Evolutionary conservation across 1,140 invertebrate genomes (phyloP).

Genomic region (Calliphora vicina): DNA sequence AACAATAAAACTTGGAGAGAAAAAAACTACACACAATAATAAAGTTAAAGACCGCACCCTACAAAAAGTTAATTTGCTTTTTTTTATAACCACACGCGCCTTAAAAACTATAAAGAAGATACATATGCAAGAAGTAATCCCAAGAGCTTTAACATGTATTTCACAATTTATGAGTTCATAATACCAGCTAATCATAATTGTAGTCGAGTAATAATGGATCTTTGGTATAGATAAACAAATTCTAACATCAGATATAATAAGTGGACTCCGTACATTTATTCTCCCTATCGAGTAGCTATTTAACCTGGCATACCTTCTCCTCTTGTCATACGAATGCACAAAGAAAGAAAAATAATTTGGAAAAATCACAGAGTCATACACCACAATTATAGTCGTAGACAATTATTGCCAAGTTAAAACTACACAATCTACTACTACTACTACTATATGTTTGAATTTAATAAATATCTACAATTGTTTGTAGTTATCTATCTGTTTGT

Average conservation of each 20-base stretch:
- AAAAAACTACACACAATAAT: background rate
- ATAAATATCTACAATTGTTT: too few relatives aligned
- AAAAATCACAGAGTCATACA: background rate
- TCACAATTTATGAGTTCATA: too few relatives aligned
- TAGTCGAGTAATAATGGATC: too few relatives aligned
- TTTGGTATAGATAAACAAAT: too few relatives aligned
- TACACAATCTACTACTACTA: too few relatives aligned
- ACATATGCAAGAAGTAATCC: background rate
- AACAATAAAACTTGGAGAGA: background rate
- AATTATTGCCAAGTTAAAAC: background rate
- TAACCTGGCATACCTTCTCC: too few relatives aligned
- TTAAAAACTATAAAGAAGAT: background rate
- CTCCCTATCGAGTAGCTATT: too few relatives aligned
- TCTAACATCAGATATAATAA: too few relatives aligned
- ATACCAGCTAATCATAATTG: too few relatives aligned
- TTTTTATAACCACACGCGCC: background rate
- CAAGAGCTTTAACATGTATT: background rate
- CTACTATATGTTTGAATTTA: too few relatives aligned
- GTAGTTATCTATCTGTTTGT: too few relatives aligned
- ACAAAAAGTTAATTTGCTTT: background rate
- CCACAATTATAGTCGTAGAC: background rate
- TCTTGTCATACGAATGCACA: background rate
- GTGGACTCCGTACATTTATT: too few relatives aligned
- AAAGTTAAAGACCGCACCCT: background rate
- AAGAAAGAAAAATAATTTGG: background rate